Conservation (phyloP, 2,888 invertebrate species). For the Hofmannophila pseudospretella region DNA sequence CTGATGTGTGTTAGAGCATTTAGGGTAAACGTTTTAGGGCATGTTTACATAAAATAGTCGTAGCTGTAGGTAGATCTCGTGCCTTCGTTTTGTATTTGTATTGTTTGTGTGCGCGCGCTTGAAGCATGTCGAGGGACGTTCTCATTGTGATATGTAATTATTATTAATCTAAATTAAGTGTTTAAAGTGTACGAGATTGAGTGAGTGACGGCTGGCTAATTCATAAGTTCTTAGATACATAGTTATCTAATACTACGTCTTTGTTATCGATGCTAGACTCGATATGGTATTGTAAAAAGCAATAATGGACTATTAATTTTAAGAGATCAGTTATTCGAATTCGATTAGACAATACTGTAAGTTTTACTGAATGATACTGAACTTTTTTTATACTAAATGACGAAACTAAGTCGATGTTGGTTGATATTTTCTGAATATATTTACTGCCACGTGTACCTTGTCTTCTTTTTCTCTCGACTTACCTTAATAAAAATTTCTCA, state of each 20-base stretch:
- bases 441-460: slow-evolving; percentile 54
- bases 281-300: slow-evolving; percentile 74
- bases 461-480: neutral
- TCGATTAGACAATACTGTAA: slow-evolving; percentile 66
- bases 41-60: slow-evolving; percentile 61
- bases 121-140: slow-evolving; percentile 60
- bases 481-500: no score
- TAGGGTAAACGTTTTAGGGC: slow-evolving; percentile 59
- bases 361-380: slow-evolving; percentile 48
- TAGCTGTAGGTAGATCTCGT: slow-evolving; percentile 71
- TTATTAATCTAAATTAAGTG: slow-evolving; percentile 75
- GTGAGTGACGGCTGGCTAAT: slow-evolving; percentile 60
- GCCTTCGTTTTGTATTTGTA: slow-evolving; percentile 71
- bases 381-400: slow-evolving; percentile 60
- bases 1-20: slow-evolving; percentile 60
- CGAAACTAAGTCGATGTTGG: slow-evolving; percentile 62
- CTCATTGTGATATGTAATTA: slow-evolving; percentile 78
- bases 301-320: slow-evolving; percentile 68
- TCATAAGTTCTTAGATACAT: slow-evolving; percentile 55
- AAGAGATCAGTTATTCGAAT: slow-evolving; percentile 62
- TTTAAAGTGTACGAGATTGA: slow-evolving; percentile 67
- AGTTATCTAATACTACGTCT: slow-evolving; percentile 47
- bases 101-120: slow-evolving; percentile 61
- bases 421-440: slow-evolving; percentile 77
- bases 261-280: slow-evolving; percentile 66